Evolutionary conservation across 2,888 invertebrate species (phyloP).

Genomic region (Yponomeuta sedellus): DNA sequence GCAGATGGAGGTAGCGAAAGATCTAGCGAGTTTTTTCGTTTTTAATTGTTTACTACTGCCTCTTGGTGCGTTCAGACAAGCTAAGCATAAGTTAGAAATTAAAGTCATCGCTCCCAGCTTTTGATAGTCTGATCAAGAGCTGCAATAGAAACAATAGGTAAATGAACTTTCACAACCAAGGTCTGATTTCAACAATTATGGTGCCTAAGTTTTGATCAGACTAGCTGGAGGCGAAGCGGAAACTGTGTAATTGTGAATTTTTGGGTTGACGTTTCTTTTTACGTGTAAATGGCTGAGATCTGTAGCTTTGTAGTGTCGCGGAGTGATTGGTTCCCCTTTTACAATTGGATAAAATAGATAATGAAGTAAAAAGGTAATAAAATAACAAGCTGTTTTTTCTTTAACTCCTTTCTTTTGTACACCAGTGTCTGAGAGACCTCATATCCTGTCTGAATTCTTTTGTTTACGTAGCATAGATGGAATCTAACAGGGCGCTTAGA

Average conservation of each 20-base stretch:
- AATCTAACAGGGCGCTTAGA: no score
- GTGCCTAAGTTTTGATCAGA: background rate
- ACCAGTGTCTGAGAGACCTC: no score
- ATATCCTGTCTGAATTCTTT: no score
- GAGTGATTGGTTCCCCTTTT: conserved; percentile 71
- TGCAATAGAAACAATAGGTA: background rate
- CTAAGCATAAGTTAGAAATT: conserved; percentile 52
- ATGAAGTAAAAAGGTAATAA: conserved; percentile 55
- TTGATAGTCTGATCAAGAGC: background rate
- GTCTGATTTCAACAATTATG: background rate
- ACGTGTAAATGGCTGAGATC: conserved; percentile 70
- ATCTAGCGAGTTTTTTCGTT: conserved; percentile 24
- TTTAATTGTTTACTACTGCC: conserved; percentile 20
- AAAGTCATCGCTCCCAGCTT: conserved; percentile 2
- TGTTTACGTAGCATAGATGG: no score
- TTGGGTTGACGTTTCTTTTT: conserved; percentile 70
- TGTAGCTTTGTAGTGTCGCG: conserved; percentile 67
- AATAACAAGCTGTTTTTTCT: conserved; percentile 61
- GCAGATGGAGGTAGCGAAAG: background rate
- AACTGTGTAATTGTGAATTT: conserved; percentile 73
- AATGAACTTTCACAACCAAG: background rate
- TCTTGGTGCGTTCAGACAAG: conserved; percentile 46
- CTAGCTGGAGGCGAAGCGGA: background rate
- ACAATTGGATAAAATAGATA: conserved; percentile 72
- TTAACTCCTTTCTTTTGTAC: conserved; percentile 16